These are phyloP conservation scores for Chaetorhynchus papuensis DNA, from an alignment of 2,113 vertebrate genomes.

Conservation along the genomic window DNA sequence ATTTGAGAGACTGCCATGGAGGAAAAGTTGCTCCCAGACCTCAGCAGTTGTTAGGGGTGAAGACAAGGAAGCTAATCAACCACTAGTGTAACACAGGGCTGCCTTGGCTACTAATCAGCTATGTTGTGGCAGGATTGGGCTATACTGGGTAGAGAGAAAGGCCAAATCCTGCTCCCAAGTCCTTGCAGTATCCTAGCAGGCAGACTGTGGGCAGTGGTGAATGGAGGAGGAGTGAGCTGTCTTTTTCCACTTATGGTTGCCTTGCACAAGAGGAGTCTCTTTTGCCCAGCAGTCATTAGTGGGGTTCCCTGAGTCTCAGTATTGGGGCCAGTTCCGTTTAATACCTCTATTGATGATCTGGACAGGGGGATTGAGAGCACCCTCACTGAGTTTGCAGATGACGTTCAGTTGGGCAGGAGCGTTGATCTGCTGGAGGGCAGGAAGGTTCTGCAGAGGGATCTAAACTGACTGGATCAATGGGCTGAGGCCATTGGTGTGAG, in stretches of 20 bases:
- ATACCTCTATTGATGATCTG: neutral
- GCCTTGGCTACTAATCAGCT: neutral
- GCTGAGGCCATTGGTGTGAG: neutral
- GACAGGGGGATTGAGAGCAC: too few relatives aligned
- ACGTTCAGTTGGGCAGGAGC: neutral
- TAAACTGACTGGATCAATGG: neutral
- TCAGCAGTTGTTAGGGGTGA: neutral
- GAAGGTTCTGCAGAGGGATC: neutral
- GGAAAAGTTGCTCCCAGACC: neutral
- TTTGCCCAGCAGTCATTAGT: neutral
- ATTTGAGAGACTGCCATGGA: neutral
- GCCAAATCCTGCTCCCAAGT: neutral
- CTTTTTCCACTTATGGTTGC: neutral
- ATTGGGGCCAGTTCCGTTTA: neutral
- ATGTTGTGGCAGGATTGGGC: fast-evolving
- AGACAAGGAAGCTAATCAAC: neutral
- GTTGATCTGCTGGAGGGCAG: neutral
- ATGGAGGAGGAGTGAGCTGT: neutral
- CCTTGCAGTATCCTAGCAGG: neutral
- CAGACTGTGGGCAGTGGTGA: neutral
- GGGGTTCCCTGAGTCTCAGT: neutral
- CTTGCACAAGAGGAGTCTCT: neutral
- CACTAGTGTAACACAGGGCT: neutral
- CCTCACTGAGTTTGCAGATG: neutral
- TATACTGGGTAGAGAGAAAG: neutral